phyloP scores from a whole-genome alignment of 2,797 vertebrate genomes.

The Miichthys miiuy region DNA sequence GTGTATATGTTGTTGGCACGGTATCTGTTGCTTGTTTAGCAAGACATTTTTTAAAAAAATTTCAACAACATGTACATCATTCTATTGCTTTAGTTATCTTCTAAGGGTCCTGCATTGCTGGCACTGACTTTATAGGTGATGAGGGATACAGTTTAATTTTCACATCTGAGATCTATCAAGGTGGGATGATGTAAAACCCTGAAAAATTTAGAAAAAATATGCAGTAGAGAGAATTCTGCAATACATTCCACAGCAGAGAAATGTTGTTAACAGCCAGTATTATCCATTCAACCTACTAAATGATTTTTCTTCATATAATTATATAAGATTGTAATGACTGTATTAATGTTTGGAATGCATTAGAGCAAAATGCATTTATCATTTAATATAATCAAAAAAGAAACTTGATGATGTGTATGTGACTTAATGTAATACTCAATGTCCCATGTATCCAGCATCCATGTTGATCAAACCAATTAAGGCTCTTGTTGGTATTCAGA shows the following conservation, averaged over 20 bases:
- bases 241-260: background rate
- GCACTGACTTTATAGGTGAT: background rate
- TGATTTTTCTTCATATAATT: background rate
- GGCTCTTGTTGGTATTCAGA: too few species aligned
- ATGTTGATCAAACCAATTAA: background rate
- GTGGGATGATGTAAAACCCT: background rate
- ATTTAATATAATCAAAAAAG: background rate
- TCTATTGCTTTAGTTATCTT: background rate
- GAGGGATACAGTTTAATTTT: background rate
- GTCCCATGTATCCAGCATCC: fast-evolving
- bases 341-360: background rate
- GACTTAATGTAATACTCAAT: background rate
- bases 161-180: background rate
- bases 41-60: background rate
- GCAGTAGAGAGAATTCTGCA: too few species aligned
- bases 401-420: background rate
- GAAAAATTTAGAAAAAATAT: background rate
- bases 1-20: background rate
- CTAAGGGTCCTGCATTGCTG: background rate
- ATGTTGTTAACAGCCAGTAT: background rate
- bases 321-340: background rate
- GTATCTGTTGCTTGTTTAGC: background rate
- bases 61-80: background rate
- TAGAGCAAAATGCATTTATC: background rate
- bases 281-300: background rate